phyloP scores from a whole-genome alignment of 2,888 invertebrate genomes.

The Idaea biselata region DNA sequence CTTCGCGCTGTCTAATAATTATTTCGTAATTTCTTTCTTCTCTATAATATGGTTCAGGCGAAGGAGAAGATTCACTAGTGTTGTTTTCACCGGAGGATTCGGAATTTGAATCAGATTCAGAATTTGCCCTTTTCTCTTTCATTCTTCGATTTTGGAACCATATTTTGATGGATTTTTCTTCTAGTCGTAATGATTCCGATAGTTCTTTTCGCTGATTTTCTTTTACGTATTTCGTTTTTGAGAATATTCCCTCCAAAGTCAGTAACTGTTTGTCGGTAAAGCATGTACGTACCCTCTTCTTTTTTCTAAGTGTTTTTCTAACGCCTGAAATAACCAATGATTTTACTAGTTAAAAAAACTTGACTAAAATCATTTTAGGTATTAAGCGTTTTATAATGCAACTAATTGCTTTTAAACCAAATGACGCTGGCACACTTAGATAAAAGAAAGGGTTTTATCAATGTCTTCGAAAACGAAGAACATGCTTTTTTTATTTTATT shows the following conservation, averaged over 20 bases:
- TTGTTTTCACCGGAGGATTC: constrained; percentile 44
- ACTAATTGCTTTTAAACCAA: too few relatives aligned
- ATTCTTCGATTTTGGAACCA: constrained; percentile 93
- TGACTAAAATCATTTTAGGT: neutral
- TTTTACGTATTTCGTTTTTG: constrained; percentile 82
- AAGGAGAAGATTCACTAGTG: neutral
- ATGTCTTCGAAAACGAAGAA: neutral
- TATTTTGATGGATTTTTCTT: constrained; percentile 88
- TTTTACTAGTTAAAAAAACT: neutral
- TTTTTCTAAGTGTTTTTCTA: constrained; percentile 51
- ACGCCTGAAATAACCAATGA: constrained; percentile 28
- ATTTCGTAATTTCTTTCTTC: neutral
- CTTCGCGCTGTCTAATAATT: neutral
- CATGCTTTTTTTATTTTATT: neutral
- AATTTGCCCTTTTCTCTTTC: constrained; percentile 83
- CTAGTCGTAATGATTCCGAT: constrained; percentile 81
- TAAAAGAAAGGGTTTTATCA: neutral
- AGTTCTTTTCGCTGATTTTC: constrained; percentile 83
- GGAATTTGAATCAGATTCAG: constrained; percentile 42
- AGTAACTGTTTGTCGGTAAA: constrained; percentile 86
- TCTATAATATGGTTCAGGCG: neutral
- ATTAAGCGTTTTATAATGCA: too few relatives aligned
- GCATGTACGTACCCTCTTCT: constrained; percentile 86
- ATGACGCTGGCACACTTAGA: too few relatives aligned
- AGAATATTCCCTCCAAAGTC: constrained; percentile 77